These are phyloP conservation scores for Aporophyla nigra DNA, from an alignment of 2,888 invertebrate genomes.

Conservation along the genomic window DNA sequence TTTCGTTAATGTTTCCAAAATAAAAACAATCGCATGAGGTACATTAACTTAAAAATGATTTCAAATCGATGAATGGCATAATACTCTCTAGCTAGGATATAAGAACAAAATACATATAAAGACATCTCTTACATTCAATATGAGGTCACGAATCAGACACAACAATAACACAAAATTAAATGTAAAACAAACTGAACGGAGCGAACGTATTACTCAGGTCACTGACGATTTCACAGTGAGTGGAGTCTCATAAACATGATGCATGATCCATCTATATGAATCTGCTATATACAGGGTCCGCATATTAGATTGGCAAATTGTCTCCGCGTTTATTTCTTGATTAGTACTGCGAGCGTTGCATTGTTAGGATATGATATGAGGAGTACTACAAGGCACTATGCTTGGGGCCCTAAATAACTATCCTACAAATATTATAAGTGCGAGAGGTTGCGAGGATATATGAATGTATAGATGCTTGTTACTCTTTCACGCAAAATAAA, in stretches of 20 bases:
- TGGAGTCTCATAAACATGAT: neutral
- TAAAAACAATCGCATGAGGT: neutral
- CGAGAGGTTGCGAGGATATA: too few species aligned
- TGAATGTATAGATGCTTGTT: too few species aligned
- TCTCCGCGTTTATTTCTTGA: conserved; percentile 4
- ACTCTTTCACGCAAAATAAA: too few species aligned
- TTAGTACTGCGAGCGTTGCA: neutral
- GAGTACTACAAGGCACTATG: neutral
- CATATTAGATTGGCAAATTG: conserved; percentile 3
- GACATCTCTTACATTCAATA: conserved; percentile 13
- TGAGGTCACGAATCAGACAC: neutral
- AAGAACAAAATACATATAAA: neutral
- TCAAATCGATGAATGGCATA: neutral
- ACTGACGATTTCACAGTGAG: conserved; percentile 16
- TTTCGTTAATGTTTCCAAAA: neutral
- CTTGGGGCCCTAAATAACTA: neutral
- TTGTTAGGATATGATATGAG: neutral
- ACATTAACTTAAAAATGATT: neutral
- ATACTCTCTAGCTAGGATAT: neutral
- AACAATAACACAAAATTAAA: conserved; percentile 4
- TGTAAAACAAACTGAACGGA: neutral
- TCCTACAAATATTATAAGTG: neutral
- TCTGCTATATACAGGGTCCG: neutral
- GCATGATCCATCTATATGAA: neutral
- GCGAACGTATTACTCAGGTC: conserved; percentile 33